Base-by-base conservation (phyloP, 2,888 invertebrate genomes). In the Cynaeus angustus region DNA sequence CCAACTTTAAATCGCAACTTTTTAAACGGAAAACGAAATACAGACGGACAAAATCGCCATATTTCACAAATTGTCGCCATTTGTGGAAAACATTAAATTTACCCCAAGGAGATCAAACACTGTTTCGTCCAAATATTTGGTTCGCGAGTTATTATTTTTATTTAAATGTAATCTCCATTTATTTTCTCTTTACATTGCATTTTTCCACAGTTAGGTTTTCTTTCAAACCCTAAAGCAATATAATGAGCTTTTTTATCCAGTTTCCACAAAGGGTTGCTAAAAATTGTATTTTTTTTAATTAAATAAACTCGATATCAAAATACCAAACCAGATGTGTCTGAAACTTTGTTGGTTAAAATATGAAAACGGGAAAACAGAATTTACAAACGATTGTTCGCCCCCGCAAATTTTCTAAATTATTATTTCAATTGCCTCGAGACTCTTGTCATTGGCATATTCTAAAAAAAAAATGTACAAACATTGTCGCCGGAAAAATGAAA, bases 1-100 rank as follows among this genome's bases (percentile, higher is more conserved):
- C 62, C 9, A 62, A 62, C 62, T 62, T 62, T 62, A 62, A 64
- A 53, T 64, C 61, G 64, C 33, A 28, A 52, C 64, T 52, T 53
- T 62, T 50, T 61, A n/a, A 21, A 21, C 21, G 21, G 21, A 21
- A n/a, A n/a, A n/a, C n/a, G n/a, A n/a, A n/a, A n/a, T n/a, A n/a
- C n/a, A n/a, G n/a, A n/a, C n/a, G n/a, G n/a, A n/a, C n/a, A n/a
- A n/a, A n/a, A n/a, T n/a, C n/a, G n/a, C n/a, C n/a, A n/a, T n/a
- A n/a, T n/a, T n/a, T n/a, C n/a, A n/a, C n/a, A n/a, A n/a, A n/a
- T n/a, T n/a, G n/a, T n/a, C n/a, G n/a, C n/a, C n/a, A n/a, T n/a
- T n/a, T n/a, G n/a, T n/a, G n/a, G n/a, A n/a, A n/a, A n/a, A n/a
- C n/a, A n/a, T n/a, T n/a, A n/a, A n/a, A n/a, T n/a, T n/a, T n/a